phyloP scores from a whole-genome alignment of 2,888 invertebrate genomes.

The Phengaris arion region DNA sequence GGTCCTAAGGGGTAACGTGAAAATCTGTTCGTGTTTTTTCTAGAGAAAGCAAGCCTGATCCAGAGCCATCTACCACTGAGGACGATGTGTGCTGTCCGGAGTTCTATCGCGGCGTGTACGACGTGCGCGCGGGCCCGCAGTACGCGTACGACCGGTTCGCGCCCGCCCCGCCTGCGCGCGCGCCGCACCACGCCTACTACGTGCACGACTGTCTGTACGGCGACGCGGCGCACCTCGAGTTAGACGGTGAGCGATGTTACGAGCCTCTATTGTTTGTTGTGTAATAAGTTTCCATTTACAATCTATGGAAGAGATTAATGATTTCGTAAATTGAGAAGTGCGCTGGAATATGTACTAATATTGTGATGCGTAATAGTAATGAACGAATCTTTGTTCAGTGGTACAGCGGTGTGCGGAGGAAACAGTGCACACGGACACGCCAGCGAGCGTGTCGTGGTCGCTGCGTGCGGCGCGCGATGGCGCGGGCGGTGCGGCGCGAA shows the following conservation, averaged over 20 bases:
- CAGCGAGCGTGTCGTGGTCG: constrained; percentile 57
- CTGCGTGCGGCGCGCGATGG: constrained; percentile 44
- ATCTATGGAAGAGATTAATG: no score
- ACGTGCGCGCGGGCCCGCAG: constrained; percentile 45
- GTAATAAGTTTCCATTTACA: no score
- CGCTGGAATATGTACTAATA: background rate
- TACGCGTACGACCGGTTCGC: constrained; percentile 63
- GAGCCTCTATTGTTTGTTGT: background rate
- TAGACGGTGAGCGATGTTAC: constrained; percentile 47
- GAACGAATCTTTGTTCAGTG: constrained; percentile 45
- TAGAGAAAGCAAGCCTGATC: background rate
- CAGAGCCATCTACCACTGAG: constrained; percentile 34
- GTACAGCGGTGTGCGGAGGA: constrained; percentile 61
- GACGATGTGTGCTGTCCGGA: constrained; percentile 52
- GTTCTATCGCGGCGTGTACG: constrained; percentile 64
- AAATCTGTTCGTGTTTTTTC: background rate
- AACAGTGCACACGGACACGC: constrained; percentile 56
- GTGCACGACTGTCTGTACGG: constrained; percentile 55
- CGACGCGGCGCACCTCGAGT: constrained; percentile 35
- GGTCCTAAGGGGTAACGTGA: background rate
- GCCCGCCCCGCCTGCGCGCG: constrained; percentile 46
- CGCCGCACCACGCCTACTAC: constrained; percentile 50
- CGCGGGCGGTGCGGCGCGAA: constrained; percentile 34
- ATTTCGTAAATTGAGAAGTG: no score
- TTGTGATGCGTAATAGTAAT: background rate